These are phyloP conservation scores for Bubalus kerabau DNA, from an alignment of 2,113 vertebrate genomes.

Conservation along the genomic window DNA sequence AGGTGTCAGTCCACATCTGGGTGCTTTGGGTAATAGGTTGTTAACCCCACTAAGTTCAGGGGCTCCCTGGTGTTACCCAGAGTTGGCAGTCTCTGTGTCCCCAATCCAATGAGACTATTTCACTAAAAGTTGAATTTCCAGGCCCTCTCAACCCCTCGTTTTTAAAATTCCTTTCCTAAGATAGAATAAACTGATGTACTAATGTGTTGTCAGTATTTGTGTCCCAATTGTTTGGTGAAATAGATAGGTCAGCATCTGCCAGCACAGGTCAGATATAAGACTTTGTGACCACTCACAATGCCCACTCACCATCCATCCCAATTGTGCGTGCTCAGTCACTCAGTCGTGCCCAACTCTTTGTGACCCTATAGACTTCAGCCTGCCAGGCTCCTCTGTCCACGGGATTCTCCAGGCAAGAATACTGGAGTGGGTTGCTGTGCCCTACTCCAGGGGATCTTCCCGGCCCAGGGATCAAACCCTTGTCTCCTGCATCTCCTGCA, in stretches of 20 bases:
- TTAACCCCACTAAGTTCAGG: neutral
- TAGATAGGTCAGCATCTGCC: neutral
- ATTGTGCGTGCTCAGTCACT: neutral
- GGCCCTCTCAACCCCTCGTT: neutral
- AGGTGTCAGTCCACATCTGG: fast-evolving
- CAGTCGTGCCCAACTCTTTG: neutral
- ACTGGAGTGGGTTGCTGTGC: neutral
- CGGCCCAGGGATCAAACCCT: neutral
- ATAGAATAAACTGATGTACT: neutral
- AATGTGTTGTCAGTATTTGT: neutral
- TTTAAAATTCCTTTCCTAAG: neutral
- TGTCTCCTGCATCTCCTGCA: neutral
- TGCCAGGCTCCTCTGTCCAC: neutral
- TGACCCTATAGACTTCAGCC: neutral
- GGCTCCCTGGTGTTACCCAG: neutral
- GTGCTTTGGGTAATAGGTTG: too few relatives aligned
- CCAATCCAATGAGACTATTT: neutral
- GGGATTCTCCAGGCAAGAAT: neutral
- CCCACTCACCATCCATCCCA: neutral
- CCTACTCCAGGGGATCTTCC: neutral
- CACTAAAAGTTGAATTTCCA: neutral
- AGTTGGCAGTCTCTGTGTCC: too few relatives aligned
- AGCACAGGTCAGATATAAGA: too few relatives aligned
- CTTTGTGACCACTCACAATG: fast-evolving
- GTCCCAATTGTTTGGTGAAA: neutral